Conservation (phyloP, 2,797 vertebrate genomes). For the Chloroceryle inda region DNA sequence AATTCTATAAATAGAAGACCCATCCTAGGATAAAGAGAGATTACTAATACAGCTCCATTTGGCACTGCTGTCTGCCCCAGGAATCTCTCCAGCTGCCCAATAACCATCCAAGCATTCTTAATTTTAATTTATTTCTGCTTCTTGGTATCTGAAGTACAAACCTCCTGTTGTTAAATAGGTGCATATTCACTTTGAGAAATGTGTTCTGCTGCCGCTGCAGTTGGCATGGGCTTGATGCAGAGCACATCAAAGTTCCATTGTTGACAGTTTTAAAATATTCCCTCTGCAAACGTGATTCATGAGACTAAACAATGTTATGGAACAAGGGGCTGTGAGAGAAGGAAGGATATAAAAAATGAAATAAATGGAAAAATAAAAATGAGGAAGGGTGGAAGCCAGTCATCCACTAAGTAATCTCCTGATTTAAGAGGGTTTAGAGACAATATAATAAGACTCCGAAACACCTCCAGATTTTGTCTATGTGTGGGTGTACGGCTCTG, state of each 20-base stretch:
- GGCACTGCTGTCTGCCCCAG: slow-evolving; percentile 12
- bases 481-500: not conserved
- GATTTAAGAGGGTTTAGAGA: not conserved
- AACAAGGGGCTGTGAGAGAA: not conserved
- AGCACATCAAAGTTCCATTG: not conserved
- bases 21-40: slow-evolving; percentile 23
- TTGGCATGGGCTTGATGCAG: not conserved
- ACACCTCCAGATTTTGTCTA: not conserved
- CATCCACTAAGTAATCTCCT: not conserved
- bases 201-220: not conserved
- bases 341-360: not conserved
- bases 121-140: slow-evolving; percentile 36
- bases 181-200: not conserved
- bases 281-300: not conserved
- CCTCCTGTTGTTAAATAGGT: not conserved
- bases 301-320: not conserved
- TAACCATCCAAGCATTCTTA: not conserved
- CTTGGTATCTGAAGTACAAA: not conserved
- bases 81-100: slow-evolving; percentile 51
- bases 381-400: not conserved
- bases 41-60: slow-evolving; percentile 28
- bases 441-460: not conserved
- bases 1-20: slow-evolving; percentile 52
- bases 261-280: not conserved
- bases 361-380: not conserved